Percentiles rank a stretch among this genome's conserved stretches.
These are phyloP conservation scores for Chelonus insularis DNA, from an alignment of 1,140 invertebrate species.

Conservation along the genomic window DNA sequence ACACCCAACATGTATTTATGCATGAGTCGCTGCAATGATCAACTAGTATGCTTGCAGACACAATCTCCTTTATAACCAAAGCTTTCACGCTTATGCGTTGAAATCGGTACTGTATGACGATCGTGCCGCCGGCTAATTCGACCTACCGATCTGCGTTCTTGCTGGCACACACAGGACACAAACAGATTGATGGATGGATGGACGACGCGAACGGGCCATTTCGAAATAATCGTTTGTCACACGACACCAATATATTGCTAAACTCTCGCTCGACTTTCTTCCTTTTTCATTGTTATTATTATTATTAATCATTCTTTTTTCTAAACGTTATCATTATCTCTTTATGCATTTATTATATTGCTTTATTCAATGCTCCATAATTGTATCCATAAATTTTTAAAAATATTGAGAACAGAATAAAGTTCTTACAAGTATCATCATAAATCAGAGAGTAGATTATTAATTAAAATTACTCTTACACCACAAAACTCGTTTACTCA, in stretches of 20 bases:
- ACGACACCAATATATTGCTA: constrained; percentile 12
- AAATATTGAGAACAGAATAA: neutral
- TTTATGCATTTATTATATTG: neutral
- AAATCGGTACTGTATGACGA: constrained; percentile 14
- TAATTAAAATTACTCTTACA: too few relatives aligned
- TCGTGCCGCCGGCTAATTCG: constrained; percentile 20
- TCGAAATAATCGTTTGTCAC: constrained; percentile 33
- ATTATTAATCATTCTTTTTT: constrained; percentile 7
- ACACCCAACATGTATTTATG: constrained; percentile 40
- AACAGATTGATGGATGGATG: constrained; percentile 33
- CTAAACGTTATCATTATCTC: neutral
- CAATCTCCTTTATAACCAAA: constrained; percentile 5
- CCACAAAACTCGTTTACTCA: too few relatives aligned
- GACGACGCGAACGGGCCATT: constrained; percentile 25
- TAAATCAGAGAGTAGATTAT: too few relatives aligned
- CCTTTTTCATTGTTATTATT: constrained; percentile 13
- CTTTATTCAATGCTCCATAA: neutral
- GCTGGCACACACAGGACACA: constrained; percentile 15
- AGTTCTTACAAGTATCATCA: too few relatives aligned
- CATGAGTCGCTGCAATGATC: constrained; percentile 28
- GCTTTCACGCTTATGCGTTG: constrained; percentile 18
- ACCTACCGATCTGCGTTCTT: constrained; percentile 11
- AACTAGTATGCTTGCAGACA: constrained; percentile 1
- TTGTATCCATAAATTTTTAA: too few relatives aligned
- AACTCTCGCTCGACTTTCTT: constrained; percentile 19